These are phyloP conservation scores for Agrotis clavis DNA, from an alignment of 2,888 invertebrate species.

Conservation along the genomic window DNA sequence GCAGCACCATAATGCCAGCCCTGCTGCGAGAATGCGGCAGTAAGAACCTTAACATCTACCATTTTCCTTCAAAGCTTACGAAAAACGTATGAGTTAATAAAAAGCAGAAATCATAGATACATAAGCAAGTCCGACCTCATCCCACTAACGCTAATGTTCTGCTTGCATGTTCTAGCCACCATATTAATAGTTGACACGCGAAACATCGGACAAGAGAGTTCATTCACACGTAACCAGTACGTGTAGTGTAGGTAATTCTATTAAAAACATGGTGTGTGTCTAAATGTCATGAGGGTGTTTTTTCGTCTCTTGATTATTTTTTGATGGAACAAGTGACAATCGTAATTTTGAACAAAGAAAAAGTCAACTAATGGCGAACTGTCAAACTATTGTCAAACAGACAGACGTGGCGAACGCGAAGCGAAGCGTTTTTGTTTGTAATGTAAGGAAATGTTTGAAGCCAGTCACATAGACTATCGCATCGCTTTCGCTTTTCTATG, in stretches of 20 bases:
- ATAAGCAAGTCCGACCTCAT: conserved; percentile 60
- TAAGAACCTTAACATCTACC: no score
- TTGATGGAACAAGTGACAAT: not conserved
- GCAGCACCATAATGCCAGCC: no score
- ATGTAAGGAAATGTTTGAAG: no score
- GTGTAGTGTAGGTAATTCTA: conserved; percentile 30
- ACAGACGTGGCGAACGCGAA: no score
- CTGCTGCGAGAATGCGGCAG: no score
- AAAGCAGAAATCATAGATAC: conserved; percentile 59
- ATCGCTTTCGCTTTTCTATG: no score
- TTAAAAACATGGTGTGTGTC: conserved; percentile 26
- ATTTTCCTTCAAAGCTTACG: not conserved
- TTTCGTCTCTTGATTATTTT: no score
- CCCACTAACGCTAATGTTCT: conserved; percentile 71
- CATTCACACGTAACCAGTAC: conserved; percentile 58
- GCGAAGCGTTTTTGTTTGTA: no score
- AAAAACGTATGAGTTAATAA: conserved; percentile 36
- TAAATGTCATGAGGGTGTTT: conserved; percentile 5
- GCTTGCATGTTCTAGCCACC: conserved; percentile 69
- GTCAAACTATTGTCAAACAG: not conserved
- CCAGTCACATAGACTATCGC: no score
- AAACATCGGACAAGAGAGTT: conserved; percentile 63
- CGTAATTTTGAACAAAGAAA: not conserved
- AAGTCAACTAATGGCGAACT: not conserved
- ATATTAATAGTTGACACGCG: conserved; percentile 73